phyloP scores from a whole-genome alignment of 2,113 vertebrate genomes.

The Nesoenas mayeri region DNA sequence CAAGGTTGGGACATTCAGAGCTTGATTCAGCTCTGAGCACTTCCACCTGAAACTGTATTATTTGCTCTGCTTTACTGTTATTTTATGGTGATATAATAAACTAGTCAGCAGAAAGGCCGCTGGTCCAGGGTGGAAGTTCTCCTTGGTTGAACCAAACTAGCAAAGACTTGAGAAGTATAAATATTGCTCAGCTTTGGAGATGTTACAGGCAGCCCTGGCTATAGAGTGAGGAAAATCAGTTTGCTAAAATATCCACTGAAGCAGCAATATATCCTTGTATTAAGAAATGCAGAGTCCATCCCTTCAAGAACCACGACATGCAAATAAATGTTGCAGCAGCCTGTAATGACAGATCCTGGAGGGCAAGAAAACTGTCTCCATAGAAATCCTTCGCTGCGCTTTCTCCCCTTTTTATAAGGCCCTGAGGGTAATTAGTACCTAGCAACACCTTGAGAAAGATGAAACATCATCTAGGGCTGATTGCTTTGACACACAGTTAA shows the following conservation, averaged over 20 bases:
- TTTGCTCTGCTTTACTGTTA: not conserved
- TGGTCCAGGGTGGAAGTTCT: not conserved
- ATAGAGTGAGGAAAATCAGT: not conserved
- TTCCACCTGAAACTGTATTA: not conserved
- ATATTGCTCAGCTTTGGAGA: not conserved
- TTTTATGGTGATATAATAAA: not conserved
- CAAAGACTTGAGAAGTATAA: not conserved
- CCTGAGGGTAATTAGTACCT: not conserved
- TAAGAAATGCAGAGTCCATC: not conserved
- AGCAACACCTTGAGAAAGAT: not conserved
- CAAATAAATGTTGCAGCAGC: not conserved
- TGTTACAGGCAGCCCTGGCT: not conserved
- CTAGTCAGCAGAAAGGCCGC: not conserved
- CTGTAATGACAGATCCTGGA: not conserved
- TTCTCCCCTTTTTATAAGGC: not conserved
- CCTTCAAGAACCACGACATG: not conserved
- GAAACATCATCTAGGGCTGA: not conserved
- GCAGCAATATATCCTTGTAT: not conserved
- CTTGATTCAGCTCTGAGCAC: not conserved
- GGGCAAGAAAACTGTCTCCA: not conserved
- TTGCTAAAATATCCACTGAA: not conserved
- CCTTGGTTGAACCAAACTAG: not conserved
- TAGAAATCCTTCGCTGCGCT: not conserved
- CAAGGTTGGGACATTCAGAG: fast-evolving
- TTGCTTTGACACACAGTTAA: not conserved